Base-by-base conservation (phyloP, 2,113 vertebrate genomes). In the Brachirus orientalis region DNA sequence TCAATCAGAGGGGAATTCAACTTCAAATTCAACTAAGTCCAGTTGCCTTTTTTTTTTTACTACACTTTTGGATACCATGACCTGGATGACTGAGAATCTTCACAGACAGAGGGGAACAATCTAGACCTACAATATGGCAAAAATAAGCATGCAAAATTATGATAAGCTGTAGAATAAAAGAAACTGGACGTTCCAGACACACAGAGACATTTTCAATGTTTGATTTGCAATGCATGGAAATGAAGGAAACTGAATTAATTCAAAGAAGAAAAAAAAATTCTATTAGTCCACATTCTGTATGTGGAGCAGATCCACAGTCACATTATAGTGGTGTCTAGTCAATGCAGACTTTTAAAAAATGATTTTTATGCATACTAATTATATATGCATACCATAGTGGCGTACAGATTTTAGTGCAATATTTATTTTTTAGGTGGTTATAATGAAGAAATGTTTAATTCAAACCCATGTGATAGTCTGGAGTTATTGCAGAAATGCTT, bases 231-330 rank as follows among this genome's bases (percentile, higher is more conserved):
- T 4, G 12, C 14, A 58, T 20, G 54, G 20, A 67, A 55, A 74
- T 28, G 8, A 54, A 16, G 1, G 38, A 51, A 51, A 69, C 4
- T 58, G 1, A 41, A 61, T 19, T 11, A 59, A n/a, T 61, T 53
- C 48, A 17, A 18, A 35, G 16, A n/a, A n/a, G 28, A 6, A 44
- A 52, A 36, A 13, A 5, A 63, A 10, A 28, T 41, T 22, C 6
- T 28, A 48, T 48, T 51, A 52, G 12, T 46, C 3, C 7, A 11
- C 10, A 20, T 45, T 8, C 18, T 20, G 47, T 22, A 13, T 35
- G 10, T 14, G n/a, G 17, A 61, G 57, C 18, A 51, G 50, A 46
- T 16, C 13, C 36, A 37, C 1, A 22, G 13, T n/a, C 0, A 0
- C 48, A n/a, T n/a, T 43, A 3, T 35, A 1, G 20, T 33, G n/a